Evolutionary conservation across 2,113 vertebrate genomes (phyloP).

Genomic region (Pachycephala philippinensis): DNA sequence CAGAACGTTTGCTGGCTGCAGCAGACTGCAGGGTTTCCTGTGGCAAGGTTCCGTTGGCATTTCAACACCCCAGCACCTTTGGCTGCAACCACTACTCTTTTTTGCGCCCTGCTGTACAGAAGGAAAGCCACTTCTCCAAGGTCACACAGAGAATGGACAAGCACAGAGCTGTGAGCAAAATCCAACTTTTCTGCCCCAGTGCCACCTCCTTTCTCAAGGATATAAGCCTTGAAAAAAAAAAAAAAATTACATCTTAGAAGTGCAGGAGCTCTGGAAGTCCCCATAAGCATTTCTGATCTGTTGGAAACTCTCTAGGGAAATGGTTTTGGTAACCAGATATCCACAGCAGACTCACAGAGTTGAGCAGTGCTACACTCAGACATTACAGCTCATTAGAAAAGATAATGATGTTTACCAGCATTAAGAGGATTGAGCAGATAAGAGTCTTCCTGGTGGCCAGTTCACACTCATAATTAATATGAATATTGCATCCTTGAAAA

Average conservation of each 20-base stretch:
- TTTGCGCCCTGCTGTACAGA: background rate
- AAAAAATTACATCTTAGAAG: background rate
- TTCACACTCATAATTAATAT: slow-evolving; percentile 27
- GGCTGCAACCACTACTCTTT: background rate
- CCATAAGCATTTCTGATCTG: background rate
- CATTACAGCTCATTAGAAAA: slow-evolving; percentile 6
- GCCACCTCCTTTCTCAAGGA: background rate
- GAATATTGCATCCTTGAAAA: background rate
- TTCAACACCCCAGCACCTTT: background rate
- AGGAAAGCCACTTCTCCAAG: background rate
- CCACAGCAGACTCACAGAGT: background rate
- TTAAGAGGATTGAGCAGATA: background rate
- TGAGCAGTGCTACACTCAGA: background rate
- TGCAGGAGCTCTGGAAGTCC: background rate
- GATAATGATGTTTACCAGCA: slow-evolving; percentile 21
- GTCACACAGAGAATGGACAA: background rate
- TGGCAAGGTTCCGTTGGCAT: background rate
- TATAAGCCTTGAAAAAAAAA: background rate
- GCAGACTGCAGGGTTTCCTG: background rate
- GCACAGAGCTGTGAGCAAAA: background rate
- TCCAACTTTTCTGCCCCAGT: background rate
- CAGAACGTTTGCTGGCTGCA: background rate
- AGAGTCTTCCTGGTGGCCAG: slow-evolving; percentile 14
- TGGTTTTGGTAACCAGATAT: background rate
- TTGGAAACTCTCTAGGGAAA: background rate